Evolutionary conservation across 2,888 invertebrate species (phyloP).

Genomic region (Thumatha senex): DNA sequence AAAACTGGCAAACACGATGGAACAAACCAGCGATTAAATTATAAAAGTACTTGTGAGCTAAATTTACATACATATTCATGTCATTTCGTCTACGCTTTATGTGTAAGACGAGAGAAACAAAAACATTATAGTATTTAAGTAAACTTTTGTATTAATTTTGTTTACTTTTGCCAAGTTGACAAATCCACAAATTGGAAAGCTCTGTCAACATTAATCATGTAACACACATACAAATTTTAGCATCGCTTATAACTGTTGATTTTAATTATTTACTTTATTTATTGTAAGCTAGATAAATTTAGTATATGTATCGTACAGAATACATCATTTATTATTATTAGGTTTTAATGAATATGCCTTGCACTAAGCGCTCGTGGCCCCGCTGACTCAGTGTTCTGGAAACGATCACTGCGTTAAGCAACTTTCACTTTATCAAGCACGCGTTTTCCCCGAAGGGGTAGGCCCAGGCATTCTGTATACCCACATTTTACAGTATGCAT

Average conservation of each 20-base stretch:
- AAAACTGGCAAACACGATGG: constrained; percentile 50
- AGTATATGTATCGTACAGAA: too few species aligned
- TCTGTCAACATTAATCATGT: background rate
- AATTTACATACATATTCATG: constrained; percentile 61
- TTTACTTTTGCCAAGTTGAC: background rate
- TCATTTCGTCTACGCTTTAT: constrained; percentile 22
- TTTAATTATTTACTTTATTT: too few species aligned
- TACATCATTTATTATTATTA: too few species aligned
- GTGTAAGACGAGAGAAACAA: background rate
- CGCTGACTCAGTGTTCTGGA: too few species aligned
- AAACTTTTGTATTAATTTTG: background rate
- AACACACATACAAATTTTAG: background rate
- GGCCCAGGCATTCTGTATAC: too few species aligned
- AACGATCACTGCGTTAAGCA: too few species aligned
- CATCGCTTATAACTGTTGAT: background rate
- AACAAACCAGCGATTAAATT: constrained; percentile 48
- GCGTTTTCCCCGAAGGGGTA: too few species aligned
- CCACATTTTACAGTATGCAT: too few species aligned
- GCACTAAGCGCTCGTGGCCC: too few species aligned
- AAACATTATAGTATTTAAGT: constrained; percentile 17
- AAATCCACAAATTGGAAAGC: background rate
- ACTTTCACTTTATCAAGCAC: too few species aligned
- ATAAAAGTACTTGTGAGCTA: constrained; percentile 46
- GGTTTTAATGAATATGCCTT: too few species aligned
- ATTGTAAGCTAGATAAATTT: too few species aligned